These are phyloP conservation scores for Catamblyrhynchus diadema DNA, from an alignment of 2,797 vertebrate species.

Conservation along the genomic window DNA sequence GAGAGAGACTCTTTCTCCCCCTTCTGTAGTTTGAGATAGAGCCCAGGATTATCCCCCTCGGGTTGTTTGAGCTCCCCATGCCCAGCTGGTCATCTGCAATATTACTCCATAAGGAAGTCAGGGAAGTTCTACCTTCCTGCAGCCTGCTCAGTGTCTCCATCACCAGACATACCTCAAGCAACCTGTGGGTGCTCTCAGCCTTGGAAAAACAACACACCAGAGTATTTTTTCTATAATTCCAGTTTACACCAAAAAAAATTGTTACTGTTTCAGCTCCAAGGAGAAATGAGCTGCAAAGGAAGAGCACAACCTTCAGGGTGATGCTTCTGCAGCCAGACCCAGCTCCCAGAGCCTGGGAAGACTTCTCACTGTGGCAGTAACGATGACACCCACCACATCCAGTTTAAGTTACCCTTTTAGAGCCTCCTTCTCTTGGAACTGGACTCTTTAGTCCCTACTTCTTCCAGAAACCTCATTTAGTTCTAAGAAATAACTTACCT, in stretches of 20 bases:
- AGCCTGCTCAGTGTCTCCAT: neutral
- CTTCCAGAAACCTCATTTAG: neutral
- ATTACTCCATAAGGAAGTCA: neutral
- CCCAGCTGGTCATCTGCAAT: neutral
- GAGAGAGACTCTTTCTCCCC: neutral
- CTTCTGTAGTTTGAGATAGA: neutral
- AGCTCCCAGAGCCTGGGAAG: neutral
- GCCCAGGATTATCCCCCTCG: rapidly evolving
- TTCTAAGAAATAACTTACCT: neutral
- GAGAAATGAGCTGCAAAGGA: neutral
- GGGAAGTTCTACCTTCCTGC: neutral
- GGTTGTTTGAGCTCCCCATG: neutral
- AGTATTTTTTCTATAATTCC: neutral
- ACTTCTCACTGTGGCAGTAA: neutral
- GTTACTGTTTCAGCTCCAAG: neutral
- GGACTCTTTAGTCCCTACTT: neutral
- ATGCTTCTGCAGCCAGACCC: neutral
- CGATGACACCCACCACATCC: rapidly evolving
- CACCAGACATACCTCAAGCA: neutral
- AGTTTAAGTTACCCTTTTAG: neutral
- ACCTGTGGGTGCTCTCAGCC: neutral
- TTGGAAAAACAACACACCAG: neutral
- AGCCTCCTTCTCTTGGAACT: neutral
- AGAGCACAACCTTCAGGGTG: neutral
- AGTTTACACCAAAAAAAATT: neutral